Evolutionary conservation across 2,113 vertebrate species (phyloP).

Genomic region (Theristicus caerulescens): DNA sequence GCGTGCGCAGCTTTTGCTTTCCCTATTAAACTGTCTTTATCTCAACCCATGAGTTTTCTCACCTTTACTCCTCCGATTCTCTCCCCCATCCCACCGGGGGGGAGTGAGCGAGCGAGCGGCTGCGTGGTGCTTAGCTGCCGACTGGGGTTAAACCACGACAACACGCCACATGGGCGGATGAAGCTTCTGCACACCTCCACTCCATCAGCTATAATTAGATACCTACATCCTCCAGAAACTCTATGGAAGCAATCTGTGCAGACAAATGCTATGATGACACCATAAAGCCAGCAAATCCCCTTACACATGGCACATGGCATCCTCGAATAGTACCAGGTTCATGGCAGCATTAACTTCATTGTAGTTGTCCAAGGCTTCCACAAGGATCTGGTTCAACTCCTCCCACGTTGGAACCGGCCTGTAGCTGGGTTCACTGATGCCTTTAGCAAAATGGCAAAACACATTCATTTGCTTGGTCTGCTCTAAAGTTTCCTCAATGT

Average conservation of each 20-base stretch:
- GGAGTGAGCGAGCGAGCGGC: too few species aligned
- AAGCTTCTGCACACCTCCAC: neutral
- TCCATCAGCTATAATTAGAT: neutral
- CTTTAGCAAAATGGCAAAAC: slow-evolving; percentile 90
- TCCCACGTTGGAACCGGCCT: slow-evolving; percentile 85
- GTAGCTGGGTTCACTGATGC: slow-evolving; percentile 84
- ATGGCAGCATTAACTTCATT: slow-evolving; percentile 91
- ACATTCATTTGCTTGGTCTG: slow-evolving; percentile 80
- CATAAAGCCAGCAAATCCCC: neutral
- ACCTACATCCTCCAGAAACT: neutral
- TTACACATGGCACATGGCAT: slow-evolving; percentile 94
- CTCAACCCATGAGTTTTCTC: too few species aligned
- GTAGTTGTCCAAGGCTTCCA: slow-evolving; percentile 87
- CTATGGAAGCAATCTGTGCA: neutral
- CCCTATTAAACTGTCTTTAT: too few species aligned
- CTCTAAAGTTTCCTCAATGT: slow-evolving; percentile 76
- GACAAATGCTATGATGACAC: neutral
- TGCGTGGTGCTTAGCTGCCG: too few species aligned
- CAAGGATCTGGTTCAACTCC: slow-evolving; percentile 80
- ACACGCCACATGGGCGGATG: neutral
- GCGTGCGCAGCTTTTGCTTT: too few species aligned
- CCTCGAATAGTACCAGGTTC: slow-evolving; percentile 92
- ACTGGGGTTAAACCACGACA: too few species aligned
- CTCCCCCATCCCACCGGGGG: too few species aligned
- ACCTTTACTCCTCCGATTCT: too few species aligned